Conservation (phyloP, 2,113 vertebrate species). For the Phocoena phocoena region DNA sequence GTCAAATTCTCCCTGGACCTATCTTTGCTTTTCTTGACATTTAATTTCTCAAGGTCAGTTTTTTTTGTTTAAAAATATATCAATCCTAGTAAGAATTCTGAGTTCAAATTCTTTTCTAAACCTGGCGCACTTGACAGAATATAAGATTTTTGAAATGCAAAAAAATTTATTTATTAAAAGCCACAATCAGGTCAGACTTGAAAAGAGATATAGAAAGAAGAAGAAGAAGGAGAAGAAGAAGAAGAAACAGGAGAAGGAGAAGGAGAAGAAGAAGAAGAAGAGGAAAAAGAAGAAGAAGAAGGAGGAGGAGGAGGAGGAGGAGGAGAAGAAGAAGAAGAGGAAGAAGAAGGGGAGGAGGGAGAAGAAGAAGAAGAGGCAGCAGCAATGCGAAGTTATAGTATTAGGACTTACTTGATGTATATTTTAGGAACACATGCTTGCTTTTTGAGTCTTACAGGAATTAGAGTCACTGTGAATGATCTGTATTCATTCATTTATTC, state of each 20-base stretch:
- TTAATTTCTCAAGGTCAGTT: neutral
- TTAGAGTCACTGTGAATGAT: neutral
- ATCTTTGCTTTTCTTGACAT: neutral
- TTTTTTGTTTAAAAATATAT: neutral
- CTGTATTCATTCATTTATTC: neutral
- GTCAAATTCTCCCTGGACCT: neutral
- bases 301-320: neutral
- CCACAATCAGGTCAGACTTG: neutral
- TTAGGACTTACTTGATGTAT: neutral
- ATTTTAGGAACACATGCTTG: neutral
- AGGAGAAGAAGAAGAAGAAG: neutral
- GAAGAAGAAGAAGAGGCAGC: neutral
- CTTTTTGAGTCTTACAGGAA: neutral
- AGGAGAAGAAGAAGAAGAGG: neutral
- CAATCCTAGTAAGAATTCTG: neutral
- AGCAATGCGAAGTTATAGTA: neutral
- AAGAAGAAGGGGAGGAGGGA: neutral
- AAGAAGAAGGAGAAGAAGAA: too few species aligned
- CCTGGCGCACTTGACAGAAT: neutral
- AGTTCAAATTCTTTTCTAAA: neutral
- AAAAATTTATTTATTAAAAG: conserved; percentile 7
- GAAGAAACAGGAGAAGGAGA: neutral
- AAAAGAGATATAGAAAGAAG: neutral
- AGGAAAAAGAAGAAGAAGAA: neutral
- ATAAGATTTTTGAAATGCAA: neutral